Base-by-base conservation (phyloP, 2,888 invertebrate genomes). In the Nomada ruficornis region DNA sequence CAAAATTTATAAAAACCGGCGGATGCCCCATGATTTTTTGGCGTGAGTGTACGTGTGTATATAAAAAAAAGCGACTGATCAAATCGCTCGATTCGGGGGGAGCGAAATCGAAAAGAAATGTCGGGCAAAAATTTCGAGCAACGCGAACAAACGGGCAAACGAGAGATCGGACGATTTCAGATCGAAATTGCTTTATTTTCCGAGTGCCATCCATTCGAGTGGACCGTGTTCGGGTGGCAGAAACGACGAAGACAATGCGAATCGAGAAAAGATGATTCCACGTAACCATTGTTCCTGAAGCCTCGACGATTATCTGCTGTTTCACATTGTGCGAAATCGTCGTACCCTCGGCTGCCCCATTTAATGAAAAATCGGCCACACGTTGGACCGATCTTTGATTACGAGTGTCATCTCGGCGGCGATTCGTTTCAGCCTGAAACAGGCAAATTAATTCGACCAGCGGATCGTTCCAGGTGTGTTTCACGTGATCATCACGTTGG, bases 291-390 rank as follows among this genome's bases (percentile, higher is more conserved):
- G 85, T 85, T 72, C 80, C 60, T 59, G 52, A 26, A 20, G 60
- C 18, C 18, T 59, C 83, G 69, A n/a, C 84, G 77, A 84, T 86
- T 84, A 86, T 81, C 86, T 86, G 89, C 85, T 83, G 86, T 86
- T 89, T 87, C 87, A 78, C 89, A 91, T 92, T 92, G 91, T 91
- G 85, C 88, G 82, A 87, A 90, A 89, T 90, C 91, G 89, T 75
- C 89, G 90, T 89, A 90, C 89, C 89, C 87, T 89, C 85, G 82
- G 81, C 84, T 79, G 68, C 79, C 83, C 86, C 85, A 88, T 89
- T 73, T 92, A 90, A 92, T 92, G 92, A 93, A 92, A 92, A 91
- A 89, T 89, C 91, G 89, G 82, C 88, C 85, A 70, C 74, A 83
- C 85, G 82, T 82, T 65, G 42, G 59, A 60, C 62, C 77, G 64